A percentile compares a stretch with the other conserved stretches of the same genome.
Conservation (phyloP, 2,797 vertebrate genomes). For the Pseudochromis fuscus region DNA sequence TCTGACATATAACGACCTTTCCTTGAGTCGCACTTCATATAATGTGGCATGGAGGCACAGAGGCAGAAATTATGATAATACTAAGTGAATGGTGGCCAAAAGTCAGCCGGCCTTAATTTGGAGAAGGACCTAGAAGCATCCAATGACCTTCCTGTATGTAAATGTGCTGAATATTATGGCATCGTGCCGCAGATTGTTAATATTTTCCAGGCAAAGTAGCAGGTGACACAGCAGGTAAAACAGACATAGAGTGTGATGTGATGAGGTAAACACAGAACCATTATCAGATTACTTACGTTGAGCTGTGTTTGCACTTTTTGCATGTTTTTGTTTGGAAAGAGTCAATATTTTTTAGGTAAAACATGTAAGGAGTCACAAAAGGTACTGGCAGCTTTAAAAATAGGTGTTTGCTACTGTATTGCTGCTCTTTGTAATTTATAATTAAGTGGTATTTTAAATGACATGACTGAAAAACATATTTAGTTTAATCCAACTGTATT, state of each 20-base stretch:
- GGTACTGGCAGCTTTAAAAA: not conserved
- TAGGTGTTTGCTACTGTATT: not conserved
- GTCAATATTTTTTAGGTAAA: no score
- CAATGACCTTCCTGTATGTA: not conserved
- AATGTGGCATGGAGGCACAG: slow-evolving; percentile 6
- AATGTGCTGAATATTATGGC: not conserved
- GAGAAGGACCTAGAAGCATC: not conserved
- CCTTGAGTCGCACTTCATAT: not conserved
- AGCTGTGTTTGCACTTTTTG: no score
- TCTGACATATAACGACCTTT: slow-evolving; percentile 17
- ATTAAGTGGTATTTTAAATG: no score
- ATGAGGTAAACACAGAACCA: no score
- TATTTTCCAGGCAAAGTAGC: not conserved
- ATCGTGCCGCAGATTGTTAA: not conserved
- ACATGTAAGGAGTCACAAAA: no score
- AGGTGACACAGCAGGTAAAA: not conserved
- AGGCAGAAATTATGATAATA: not conserved
- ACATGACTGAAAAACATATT: no score
- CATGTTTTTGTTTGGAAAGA: no score
- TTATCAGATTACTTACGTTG: no score
- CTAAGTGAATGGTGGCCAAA: not conserved
- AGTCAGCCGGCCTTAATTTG: no score
- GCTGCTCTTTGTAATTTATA: no score
- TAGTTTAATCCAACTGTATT: no score
- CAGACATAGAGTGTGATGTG: no score